A percentile compares a stretch with the other conserved stretches of the same genome.
Evolutionary conservation across 2,888 invertebrate species (phyloP).

Genomic region (Hydrotaea cyrtoneurina): DNA sequence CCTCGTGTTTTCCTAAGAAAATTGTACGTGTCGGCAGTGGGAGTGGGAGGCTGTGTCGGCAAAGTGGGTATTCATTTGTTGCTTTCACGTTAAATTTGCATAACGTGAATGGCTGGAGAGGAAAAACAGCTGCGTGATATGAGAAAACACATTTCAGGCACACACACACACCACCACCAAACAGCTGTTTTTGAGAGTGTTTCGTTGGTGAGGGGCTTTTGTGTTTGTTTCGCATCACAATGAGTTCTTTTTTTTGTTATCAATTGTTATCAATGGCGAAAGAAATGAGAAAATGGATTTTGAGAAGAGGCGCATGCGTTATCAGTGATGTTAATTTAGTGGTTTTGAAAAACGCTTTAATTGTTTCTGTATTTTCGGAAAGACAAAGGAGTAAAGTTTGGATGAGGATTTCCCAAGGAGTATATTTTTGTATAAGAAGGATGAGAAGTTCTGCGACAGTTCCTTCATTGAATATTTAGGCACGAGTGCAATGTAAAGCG

Average conservation of each 20-base stretch:
- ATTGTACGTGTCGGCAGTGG: neutral
- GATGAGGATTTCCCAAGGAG: no score
- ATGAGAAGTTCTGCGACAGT: no score
- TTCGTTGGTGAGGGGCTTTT: slow-evolving; percentile 1
- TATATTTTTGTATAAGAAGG: no score
- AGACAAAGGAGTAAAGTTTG: no score
- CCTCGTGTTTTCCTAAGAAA: slow-evolving; percentile 24
- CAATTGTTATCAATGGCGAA: neutral
- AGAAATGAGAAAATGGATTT: slow-evolving; percentile 12
- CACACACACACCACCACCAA: neutral
- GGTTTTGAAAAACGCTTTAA: neutral
- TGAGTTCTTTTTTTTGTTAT: slow-evolving; percentile 9
- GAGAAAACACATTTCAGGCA: neutral
- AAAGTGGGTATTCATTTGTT: neutral
- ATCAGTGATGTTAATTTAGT: neutral
- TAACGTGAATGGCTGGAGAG: slow-evolving; percentile 25
- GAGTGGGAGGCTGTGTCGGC: neutral
- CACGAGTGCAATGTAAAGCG: no score
- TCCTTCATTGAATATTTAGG: no score
- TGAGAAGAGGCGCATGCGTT: slow-evolving; percentile 18
- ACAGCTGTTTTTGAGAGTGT: slow-evolving; percentile 57
- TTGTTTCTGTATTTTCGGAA: no score
- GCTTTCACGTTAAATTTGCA: slow-evolving; percentile 18
- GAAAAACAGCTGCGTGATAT: slow-evolving; percentile 14
- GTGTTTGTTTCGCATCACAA: no score